Percentiles rank a stretch among this genome's conserved stretches.
Conservation (phyloP, 2,113 vertebrate species). For the Pedionomus torquatus region DNA sequence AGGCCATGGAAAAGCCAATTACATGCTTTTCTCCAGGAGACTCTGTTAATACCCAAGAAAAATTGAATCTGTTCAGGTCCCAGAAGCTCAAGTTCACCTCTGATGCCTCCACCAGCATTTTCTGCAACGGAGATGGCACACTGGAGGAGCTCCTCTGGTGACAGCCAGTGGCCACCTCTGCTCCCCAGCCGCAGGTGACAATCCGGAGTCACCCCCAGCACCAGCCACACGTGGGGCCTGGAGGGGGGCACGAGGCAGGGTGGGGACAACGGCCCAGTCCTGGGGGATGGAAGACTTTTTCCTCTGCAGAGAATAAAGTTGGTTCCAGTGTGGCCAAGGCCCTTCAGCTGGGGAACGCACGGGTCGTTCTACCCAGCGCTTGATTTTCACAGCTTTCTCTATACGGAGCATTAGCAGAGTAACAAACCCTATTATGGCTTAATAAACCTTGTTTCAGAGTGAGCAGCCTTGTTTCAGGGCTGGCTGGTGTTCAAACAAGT, state of each 20-base stretch:
- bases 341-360: background rate
- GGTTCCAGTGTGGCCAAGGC: background rate
- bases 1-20: background rate
- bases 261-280: background rate
- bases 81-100: background rate
- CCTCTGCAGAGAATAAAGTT: background rate
- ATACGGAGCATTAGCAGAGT: conserved; percentile 34
- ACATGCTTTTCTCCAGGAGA: background rate
- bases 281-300: background rate
- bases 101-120: background rate
- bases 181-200: accelerated
- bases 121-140: accelerated
- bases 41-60: background rate
- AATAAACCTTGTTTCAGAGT: conserved; percentile 26
- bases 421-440: conserved; percentile 35
- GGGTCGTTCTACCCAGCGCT: background rate
- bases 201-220: background rate
- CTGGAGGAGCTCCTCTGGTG: background rate
- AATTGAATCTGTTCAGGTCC: background rate
- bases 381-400: conserved; percentile 45
- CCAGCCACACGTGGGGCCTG: background rate
- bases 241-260: background rate
- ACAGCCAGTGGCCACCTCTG: accelerated
- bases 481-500: background rate
- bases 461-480: background rate